A percentile compares a stretch with the other conserved stretches of the same genome.
Conservation (phyloP, 2,888 invertebrate species). For the Ophraella communa region DNA sequence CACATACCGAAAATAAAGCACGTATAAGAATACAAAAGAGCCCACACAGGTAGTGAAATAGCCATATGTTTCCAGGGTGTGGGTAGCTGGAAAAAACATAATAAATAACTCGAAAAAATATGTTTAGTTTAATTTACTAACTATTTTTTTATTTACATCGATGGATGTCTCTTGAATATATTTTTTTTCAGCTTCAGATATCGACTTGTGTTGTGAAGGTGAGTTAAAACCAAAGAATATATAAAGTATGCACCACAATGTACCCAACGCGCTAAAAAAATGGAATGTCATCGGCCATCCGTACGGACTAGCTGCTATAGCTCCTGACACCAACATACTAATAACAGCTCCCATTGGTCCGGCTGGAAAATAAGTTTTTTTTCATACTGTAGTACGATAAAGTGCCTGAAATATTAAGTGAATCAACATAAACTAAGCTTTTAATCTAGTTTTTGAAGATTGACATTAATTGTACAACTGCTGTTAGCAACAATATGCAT, state of each 20-base stretch:
- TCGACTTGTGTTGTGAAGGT: slow-evolving; percentile 67
- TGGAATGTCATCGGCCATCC: slow-evolving; percentile 85
- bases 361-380: slow-evolving; percentile 62
- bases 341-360: slow-evolving; percentile 80
- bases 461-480: too few relatives aligned
- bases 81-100: slow-evolving; percentile 39
- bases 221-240: slow-evolving; percentile 70
- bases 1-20: slow-evolving; percentile 84
- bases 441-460: too few relatives aligned
- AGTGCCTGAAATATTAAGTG: too few relatives aligned
- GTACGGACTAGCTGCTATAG: slow-evolving; percentile 69
- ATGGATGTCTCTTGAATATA: slow-evolving; percentile 66
- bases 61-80: slow-evolving; percentile 79
- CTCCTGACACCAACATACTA: slow-evolving; percentile 76
- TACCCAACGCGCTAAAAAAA: slow-evolving; percentile 68
- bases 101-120: not conserved
- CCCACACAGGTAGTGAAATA: slow-evolving; percentile 77
- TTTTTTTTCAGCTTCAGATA: slow-evolving; percentile 68
- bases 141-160: slow-evolving; percentile 41
- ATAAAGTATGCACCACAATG: slow-evolving; percentile 69
- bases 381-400: too few relatives aligned
- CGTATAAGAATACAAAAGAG: slow-evolving; percentile 73
- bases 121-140: not conserved
- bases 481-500: too few relatives aligned
- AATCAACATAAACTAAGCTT: too few relatives aligned